phyloP scores from a whole-genome alignment of 2,113 vertebrate species.

The Eretmochelys imbricata region DNA sequence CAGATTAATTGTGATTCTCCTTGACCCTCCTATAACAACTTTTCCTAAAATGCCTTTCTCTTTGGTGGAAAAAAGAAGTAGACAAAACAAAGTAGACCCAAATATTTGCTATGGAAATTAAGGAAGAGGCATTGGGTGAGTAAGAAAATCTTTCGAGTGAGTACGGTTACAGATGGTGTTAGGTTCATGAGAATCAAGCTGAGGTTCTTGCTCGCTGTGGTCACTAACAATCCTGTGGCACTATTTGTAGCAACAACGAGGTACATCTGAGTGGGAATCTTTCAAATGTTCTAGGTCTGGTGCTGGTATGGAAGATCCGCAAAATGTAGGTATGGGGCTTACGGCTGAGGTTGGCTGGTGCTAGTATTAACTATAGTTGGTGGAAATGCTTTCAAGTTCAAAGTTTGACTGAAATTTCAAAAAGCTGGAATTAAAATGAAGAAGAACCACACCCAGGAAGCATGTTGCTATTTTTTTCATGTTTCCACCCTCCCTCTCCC shows the following conservation, averaged over 20 bases:
- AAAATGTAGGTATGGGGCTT: background rate
- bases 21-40: constrained; percentile 42
- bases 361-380: background rate
- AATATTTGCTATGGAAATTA: constrained; percentile 31
- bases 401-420: background rate
- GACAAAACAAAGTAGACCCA: constrained; percentile 47
- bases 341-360: background rate
- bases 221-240: background rate
- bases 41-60: constrained; percentile 62
- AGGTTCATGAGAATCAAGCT: background rate
- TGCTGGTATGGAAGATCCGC: background rate
- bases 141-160: background rate
- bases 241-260: background rate
- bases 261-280: background rate
- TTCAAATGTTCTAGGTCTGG: background rate
- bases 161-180: background rate
- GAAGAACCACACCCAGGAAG: background rate
- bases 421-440: background rate
- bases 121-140: constrained; percentile 17
- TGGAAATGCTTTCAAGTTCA: constrained; percentile 6
- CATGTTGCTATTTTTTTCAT: background rate
- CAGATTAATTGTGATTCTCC: constrained; percentile 67
- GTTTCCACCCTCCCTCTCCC: rapidly evolving
- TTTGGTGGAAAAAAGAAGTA: constrained; percentile 53
- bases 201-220: background rate